These are phyloP conservation scores for Aplodontia rufa DNA, from an alignment of 2,113 vertebrate genomes.

Conservation along the genomic window DNA sequence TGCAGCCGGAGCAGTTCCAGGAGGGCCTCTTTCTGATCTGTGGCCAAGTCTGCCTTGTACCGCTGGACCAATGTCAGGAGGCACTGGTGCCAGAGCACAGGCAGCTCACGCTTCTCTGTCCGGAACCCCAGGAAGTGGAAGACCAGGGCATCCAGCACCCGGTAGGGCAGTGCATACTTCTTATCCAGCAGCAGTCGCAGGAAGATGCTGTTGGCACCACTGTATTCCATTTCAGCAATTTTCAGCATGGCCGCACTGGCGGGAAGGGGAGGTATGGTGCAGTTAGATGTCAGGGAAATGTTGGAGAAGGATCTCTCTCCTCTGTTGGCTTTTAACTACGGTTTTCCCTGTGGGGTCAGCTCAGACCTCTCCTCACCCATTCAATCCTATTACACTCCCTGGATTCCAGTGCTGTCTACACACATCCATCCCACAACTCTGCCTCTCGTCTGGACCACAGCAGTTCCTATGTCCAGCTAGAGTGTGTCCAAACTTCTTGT, in stretches of 20 bases:
- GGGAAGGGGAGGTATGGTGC: not conserved
- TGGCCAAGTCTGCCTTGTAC: slow-evolving; percentile 96
- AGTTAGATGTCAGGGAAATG: accelerated
- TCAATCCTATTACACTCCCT: too few species aligned
- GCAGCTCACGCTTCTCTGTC: slow-evolving; percentile 89
- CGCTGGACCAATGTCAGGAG: slow-evolving; percentile 94
- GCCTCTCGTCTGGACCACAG: not conserved
- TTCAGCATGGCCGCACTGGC: slow-evolving; percentile 96
- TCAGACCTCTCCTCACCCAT: not conserved
- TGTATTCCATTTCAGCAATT: slow-evolving; percentile 97
- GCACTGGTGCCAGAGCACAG: slow-evolving; percentile 98
- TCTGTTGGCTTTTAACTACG: not conserved
- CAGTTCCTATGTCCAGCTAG: not conserved
- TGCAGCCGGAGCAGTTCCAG: slow-evolving; percentile 94
- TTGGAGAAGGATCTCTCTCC: not conserved
- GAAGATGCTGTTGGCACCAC: slow-evolving; percentile 97
- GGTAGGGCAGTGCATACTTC: slow-evolving; percentile 98
- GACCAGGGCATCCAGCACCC: slow-evolving; percentile 96
- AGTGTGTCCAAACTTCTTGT: not conserved
- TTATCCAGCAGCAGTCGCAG: slow-evolving; percentile 96
- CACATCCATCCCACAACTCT: not conserved
- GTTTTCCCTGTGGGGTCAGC: not conserved
- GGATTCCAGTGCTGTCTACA: not conserved
- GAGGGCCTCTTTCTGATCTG: slow-evolving; percentile 93
- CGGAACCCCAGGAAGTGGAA: slow-evolving; percentile 97